phyloP scores from a whole-genome alignment of 2,797 vertebrate genomes.

The Morelia viridis region DNA sequence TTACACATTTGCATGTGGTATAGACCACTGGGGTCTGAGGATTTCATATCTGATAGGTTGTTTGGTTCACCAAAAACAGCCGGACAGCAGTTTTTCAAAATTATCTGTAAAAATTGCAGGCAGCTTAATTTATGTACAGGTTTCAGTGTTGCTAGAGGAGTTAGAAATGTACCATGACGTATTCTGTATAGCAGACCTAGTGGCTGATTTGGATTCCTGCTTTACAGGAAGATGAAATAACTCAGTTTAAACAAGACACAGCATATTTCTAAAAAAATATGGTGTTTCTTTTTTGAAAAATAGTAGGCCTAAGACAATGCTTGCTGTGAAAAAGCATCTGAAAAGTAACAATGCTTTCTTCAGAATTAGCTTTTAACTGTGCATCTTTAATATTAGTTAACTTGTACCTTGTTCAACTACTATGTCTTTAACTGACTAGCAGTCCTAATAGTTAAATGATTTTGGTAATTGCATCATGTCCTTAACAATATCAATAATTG shows the following conservation, averaged over 20 bases:
- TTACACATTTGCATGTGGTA: neutral
- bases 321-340: neutral
- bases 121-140: too few species aligned
- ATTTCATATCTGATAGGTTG: neutral
- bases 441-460: neutral
- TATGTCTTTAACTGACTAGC: too few species aligned
- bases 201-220: neutral
- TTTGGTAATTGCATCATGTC: neutral
- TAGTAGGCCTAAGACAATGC: neutral
- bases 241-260: neutral
- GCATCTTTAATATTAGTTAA: neutral
- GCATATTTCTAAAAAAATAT: neutral
- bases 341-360: neutral
- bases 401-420: neutral
- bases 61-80: neutral
- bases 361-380: neutral
- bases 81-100: neutral
- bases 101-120: neutral
- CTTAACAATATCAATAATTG: too few species aligned
- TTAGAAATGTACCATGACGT: neutral
- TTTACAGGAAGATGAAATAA: neutral
- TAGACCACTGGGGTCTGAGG: neutral
- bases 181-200: neutral
- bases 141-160: neutral
- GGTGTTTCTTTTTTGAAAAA: neutral